Percentiles rank a stretch among this genome's conserved stretches.
phyloP scores from a whole-genome alignment of 2,888 invertebrate genomes.

The Leucoptera coffeella region DNA sequence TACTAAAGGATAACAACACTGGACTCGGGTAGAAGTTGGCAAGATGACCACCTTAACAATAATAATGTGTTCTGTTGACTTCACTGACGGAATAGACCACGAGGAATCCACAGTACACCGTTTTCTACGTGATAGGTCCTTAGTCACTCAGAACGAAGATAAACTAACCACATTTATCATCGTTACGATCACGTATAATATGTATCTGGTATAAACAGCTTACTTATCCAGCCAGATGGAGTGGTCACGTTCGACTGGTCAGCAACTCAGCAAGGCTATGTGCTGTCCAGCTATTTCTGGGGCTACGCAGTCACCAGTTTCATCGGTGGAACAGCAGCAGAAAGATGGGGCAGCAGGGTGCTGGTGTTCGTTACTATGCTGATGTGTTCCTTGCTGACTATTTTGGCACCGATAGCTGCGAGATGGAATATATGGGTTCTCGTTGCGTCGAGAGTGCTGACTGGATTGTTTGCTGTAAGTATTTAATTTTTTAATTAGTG shows the following conservation, averaged over 20 bases:
- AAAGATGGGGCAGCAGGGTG: slow-evolving; percentile 55
- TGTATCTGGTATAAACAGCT: too few relatives aligned
- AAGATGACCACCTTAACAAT: too few relatives aligned
- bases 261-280: slow-evolving; percentile 55
- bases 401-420: slow-evolving; percentile 57
- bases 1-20: too few relatives aligned
- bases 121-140: too few relatives aligned
- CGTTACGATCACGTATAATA: too few relatives aligned
- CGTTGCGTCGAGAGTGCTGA: slow-evolving; percentile 50
- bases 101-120: too few relatives aligned
- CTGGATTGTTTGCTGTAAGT: slow-evolving; percentile 59
- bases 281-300: slow-evolving; percentile 53
- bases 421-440: slow-evolving; percentile 50
- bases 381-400: slow-evolving; percentile 49
- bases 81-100: too few relatives aligned
- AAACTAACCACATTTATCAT: too few relatives aligned
- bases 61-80: too few relatives aligned
- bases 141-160: too few relatives aligned
- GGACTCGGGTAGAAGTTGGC: too few relatives aligned
- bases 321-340: slow-evolving; percentile 58
- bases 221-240: slow-evolving; percentile 30
- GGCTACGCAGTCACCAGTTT: slow-evolving; percentile 59
- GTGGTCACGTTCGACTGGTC: slow-evolving; percentile 50
- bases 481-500: too few relatives aligned
- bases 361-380: slow-evolving; percentile 54